Evolutionary conservation across 2,797 vertebrate species (phyloP), one percentile per base, ranked within the genome.

Genomic region (Mormyrops attenuatus): DNA sequence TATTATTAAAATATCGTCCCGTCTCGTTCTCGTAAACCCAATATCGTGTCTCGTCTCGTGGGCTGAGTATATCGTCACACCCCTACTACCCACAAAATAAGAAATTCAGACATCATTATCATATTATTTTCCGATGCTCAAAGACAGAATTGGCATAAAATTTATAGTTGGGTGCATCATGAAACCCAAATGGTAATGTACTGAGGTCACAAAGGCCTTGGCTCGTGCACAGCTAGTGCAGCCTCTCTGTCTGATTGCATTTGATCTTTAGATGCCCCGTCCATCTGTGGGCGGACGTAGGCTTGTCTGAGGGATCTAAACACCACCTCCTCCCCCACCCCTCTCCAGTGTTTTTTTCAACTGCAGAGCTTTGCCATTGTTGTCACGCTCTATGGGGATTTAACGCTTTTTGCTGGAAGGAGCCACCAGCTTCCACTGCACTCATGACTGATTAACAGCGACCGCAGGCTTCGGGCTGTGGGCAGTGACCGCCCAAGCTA

Each of bases 391-490:
- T 92, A 92, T 38, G 0, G 93, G 93, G 94, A 94, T 93, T 94
- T 89, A 91, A 92, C 93, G 92, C 94, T 85, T 50, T 26, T 44
- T 80, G 34, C 73, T 41, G 73, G 73, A 80, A 91, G 92, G 91
- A 93, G 91, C 5, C 91, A 93, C 92, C 90, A 90, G 92, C 92
- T 92, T 91, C 89, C 89, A 57, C 91, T 66, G 91, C 93, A 94
- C 85, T 50, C 94, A 93, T 93, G 92, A 90, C 92, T 93, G 90
- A 91, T 93, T 93, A 92, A 95, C 95, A 95, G 95, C 94, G 91
- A 92, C 92, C 5, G 90, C 41, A 1, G 90, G 80, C 38, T 85
- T 50, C 7, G 20, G 44, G 50, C n/a, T 47, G 80, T 85, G 44
- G 95, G 94, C 93, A 93, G 93, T 80, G 88, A 77, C 85, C 88